These are phyloP conservation scores for Dicranocentrus wangi DNA, from an alignment of 2,888 invertebrate genomes.

Conservation along the genomic window DNA sequence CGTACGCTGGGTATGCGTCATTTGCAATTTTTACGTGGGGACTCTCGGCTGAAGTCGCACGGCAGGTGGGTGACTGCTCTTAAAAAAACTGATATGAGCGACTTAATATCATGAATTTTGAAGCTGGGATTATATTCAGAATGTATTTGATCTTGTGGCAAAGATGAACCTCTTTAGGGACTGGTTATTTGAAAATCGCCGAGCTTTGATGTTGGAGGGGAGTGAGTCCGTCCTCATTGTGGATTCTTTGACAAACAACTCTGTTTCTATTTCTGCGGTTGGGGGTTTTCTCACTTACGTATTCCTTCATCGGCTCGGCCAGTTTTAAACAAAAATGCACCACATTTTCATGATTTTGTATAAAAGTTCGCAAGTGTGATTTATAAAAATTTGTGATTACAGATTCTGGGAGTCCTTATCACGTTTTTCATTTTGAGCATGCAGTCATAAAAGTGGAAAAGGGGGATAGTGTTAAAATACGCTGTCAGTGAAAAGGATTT, in stretches of 20 bases:
- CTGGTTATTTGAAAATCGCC: background rate
- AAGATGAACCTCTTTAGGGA: background rate
- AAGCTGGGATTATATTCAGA: background rate
- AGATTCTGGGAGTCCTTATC: too few relatives aligned
- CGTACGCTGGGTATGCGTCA: background rate
- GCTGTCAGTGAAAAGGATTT: too few relatives aligned
- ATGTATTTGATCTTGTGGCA: background rate
- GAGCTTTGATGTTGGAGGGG: background rate
- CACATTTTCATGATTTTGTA: too few relatives aligned
- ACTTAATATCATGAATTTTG: background rate
- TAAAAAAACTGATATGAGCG: background rate
- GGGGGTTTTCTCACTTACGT: background rate
- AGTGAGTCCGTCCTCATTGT: background rate
- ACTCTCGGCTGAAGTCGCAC: background rate
- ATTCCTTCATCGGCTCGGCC: background rate
- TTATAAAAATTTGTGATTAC: too few relatives aligned
- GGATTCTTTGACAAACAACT: background rate
- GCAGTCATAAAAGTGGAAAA: too few relatives aligned
- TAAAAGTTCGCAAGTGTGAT: too few relatives aligned
- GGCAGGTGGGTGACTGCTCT: too few relatives aligned
- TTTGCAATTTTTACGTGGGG: background rate
- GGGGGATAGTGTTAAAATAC: too few relatives aligned
- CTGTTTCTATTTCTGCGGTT: background rate
- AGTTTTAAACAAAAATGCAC: background rate
- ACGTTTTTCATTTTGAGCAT: too few relatives aligned